Evolutionary conservation across 2,888 invertebrate genomes (phyloP).

Genomic region (Nephrotoma appendiculata): DNA sequence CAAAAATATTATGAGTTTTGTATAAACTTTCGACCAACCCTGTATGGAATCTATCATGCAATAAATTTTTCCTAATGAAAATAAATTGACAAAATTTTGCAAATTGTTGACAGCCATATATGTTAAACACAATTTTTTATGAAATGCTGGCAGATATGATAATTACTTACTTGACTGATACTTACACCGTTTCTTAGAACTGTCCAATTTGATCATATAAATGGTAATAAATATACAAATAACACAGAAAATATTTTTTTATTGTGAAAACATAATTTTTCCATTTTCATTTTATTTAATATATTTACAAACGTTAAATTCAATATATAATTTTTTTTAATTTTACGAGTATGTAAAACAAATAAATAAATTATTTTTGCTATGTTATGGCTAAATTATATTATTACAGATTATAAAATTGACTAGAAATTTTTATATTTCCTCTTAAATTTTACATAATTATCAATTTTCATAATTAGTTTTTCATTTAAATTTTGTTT

Average conservation of each 20-base stretch:
- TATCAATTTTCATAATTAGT: neutral
- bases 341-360: neutral
- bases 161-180: too few relatives aligned
- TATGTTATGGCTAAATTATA: neutral
- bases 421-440: neutral
- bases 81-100: too few relatives aligned
- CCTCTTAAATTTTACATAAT: neutral
- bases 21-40: too few relatives aligned
- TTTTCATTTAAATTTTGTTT: neutral
- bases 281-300: neutral
- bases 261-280: neutral
- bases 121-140: too few relatives aligned
- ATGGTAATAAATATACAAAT: too few relatives aligned
- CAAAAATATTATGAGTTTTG: too few relatives aligned
- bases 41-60: too few relatives aligned
- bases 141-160: too few relatives aligned
- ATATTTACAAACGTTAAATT: neutral
- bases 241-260: neutral
- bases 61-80: too few relatives aligned
- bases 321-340: neutral
- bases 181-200: too few relatives aligned
- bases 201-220: too few relatives aligned
- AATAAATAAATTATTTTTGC: neutral
- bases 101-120: too few relatives aligned
- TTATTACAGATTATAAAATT: neutral